Percentiles rank a stretch among this genome's conserved stretches.
Conservation (phyloP, 2,888 invertebrate genomes). For the Ormia ochracea region DNA sequence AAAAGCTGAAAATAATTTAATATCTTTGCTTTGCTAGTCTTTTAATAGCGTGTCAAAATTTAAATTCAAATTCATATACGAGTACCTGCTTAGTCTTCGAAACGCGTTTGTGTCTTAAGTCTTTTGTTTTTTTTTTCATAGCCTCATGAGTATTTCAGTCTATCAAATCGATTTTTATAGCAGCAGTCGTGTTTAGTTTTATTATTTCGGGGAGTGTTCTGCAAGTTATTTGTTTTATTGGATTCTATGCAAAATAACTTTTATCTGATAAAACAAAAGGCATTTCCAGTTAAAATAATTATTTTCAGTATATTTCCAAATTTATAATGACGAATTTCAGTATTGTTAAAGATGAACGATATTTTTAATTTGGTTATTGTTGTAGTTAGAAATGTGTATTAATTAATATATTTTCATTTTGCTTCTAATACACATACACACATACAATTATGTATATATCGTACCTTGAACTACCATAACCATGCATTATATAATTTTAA, state of each 20-base stretch:
- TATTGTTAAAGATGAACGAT: neutral
- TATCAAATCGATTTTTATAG: neutral
- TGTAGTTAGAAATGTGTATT: neutral
- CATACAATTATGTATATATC: too few relatives aligned
- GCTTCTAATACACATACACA: too few relatives aligned
- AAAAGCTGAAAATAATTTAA: neutral
- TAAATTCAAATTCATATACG: neutral
- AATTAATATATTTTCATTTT: too few relatives aligned
- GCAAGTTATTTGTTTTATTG: neutral
- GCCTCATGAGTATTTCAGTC: neutral
- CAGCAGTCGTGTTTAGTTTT: neutral
- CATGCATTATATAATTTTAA: too few relatives aligned
- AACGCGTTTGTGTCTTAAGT: conserved; percentile 6
- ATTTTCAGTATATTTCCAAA: neutral
- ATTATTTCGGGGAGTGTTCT: neutral
- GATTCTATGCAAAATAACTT: neutral
- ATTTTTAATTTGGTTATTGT: neutral
- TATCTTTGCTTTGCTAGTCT: neutral
- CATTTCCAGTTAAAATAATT: neutral
- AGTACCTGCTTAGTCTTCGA: neutral
- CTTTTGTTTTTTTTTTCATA: neutral
- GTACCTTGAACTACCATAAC: too few relatives aligned
- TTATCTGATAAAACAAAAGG: neutral
- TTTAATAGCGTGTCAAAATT: neutral
- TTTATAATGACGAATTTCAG: neutral